These are phyloP conservation scores for Trilocha varians DNA, from an alignment of 2,888 invertebrate species.

Conservation along the genomic window DNA sequence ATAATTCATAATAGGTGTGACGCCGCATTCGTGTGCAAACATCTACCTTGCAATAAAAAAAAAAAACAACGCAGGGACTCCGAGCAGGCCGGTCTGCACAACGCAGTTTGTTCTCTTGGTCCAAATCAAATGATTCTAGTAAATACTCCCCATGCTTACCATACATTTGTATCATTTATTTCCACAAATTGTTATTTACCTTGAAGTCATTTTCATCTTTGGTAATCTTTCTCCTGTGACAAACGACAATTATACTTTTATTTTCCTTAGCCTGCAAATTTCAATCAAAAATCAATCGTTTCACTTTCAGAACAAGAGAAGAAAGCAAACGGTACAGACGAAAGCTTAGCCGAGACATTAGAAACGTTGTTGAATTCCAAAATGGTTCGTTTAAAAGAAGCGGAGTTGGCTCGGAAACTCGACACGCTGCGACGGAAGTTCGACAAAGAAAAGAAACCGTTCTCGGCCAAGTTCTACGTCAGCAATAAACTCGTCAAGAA, in stretches of 20 bases:
- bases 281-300: too few relatives aligned
- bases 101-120: too few relatives aligned
- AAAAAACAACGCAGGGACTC: too few relatives aligned
- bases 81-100: too few relatives aligned
- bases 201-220: slow-evolving; percentile 4
- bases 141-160: too few relatives aligned
- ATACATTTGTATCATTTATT: neutral
- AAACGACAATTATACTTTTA: too few relatives aligned
- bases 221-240: too few relatives aligned
- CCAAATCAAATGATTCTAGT: too few relatives aligned
- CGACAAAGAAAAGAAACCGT: slow-evolving; percentile 82
- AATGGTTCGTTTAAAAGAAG: slow-evolving; percentile 84
- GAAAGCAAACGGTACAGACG: slow-evolving; percentile 53
- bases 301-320: slow-evolving; percentile 22
- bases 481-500: slow-evolving; percentile 32
- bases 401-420: slow-evolving; percentile 90
- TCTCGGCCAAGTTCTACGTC: slow-evolving; percentile 81
- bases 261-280: too few relatives aligned
- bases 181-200: slow-evolving; percentile 2
- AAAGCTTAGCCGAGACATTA: slow-evolving; percentile 83
- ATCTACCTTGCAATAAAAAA: too few relatives aligned
- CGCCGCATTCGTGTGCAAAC: too few relatives aligned
- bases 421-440: slow-evolving; percentile 86
- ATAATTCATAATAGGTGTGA: too few relatives aligned
- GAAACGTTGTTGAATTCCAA: slow-evolving; percentile 88